Evolutionary conservation across 1,140 invertebrate genomes (phyloP).

Genomic region (Tyrophagus putrescentiae): DNA sequence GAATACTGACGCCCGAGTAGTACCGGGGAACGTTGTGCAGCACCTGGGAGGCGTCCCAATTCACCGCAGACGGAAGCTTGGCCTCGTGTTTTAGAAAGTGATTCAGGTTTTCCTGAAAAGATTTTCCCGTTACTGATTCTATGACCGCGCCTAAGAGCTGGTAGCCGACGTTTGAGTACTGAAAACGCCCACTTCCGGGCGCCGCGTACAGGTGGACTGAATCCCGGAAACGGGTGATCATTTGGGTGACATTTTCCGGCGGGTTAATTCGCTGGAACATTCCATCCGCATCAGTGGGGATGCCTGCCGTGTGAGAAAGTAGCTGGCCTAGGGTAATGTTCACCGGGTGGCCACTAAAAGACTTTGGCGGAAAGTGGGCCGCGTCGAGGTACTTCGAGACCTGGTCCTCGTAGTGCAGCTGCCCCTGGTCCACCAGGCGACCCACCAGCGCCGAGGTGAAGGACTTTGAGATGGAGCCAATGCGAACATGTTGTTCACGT

Average conservation of each 20-base stretch:
- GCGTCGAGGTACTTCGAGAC: background rate
- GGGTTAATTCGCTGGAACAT: background rate
- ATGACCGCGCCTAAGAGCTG: constrained; percentile 16
- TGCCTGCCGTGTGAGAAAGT: background rate
- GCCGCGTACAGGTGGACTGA: background rate
- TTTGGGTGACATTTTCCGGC: background rate
- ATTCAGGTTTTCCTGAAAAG: constrained; percentile 22
- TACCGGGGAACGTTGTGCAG: too few relatives aligned
- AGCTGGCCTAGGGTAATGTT: background rate
- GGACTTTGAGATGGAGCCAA: constrained; percentile 1
- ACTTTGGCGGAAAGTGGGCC: background rate
- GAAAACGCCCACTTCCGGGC: constrained; percentile 15
- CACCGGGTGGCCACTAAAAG: background rate
- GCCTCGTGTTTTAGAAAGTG: too few relatives aligned
- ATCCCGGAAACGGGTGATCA: background rate
- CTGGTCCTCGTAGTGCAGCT: background rate
- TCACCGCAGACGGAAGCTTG: too few relatives aligned
- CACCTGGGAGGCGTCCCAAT: too few relatives aligned
- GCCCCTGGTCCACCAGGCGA: background rate
- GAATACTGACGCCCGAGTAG: too few relatives aligned
- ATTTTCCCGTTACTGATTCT: constrained; percentile 12
- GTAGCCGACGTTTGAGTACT: constrained; percentile 19
- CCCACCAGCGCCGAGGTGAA: constrained; percentile 4
- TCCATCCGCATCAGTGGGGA: background rate
- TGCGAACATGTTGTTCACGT: constrained; percentile 9